Evolutionary conservation across 2,113 vertebrate genomes (phyloP).

Genomic region (Diphyllodes magnificus): DNA sequence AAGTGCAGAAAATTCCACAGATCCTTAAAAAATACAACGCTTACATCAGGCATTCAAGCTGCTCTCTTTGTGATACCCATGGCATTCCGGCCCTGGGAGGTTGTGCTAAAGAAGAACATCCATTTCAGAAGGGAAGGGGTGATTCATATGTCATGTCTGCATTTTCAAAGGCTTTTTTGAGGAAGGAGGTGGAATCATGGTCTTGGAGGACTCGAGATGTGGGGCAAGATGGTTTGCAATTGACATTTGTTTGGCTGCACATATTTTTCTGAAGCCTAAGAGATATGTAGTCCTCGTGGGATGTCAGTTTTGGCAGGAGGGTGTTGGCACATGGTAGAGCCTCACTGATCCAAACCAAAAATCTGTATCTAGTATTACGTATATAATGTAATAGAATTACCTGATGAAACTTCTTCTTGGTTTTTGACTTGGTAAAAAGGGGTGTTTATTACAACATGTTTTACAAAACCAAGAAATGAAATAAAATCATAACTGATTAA

Average conservation of each 20-base stretch:
- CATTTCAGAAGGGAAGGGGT: neutral
- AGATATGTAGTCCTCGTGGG: neutral
- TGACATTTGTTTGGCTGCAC: slow-evolving; percentile 31
- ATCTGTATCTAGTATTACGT: slow-evolving; percentile 16
- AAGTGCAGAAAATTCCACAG: neutral
- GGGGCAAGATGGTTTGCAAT: neutral
- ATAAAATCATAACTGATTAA: slow-evolving; percentile 60
- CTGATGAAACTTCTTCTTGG: slow-evolving; percentile 33
- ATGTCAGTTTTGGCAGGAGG: slow-evolving; percentile 44
- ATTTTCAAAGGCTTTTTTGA: neutral
- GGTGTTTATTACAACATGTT: slow-evolving; percentile 55
- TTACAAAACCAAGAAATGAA: slow-evolving; percentile 49
- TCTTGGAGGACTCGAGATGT: neutral
- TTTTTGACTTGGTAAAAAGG: slow-evolving; percentile 18
- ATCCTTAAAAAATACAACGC: neutral
- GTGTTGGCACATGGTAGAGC: neutral
- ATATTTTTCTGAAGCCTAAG: slow-evolving; percentile 21
- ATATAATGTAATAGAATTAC: slow-evolving; percentile 46
- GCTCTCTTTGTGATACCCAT: neutral
- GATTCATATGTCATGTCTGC: neutral
- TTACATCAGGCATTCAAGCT: neutral
- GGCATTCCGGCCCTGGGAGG: neutral
- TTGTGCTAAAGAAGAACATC: neutral
- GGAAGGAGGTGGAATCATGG: neutral
- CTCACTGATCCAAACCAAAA: slow-evolving; percentile 18